Conservation (phyloP, 2,113 vertebrate genomes). For the Myodes glareolus region DNA sequence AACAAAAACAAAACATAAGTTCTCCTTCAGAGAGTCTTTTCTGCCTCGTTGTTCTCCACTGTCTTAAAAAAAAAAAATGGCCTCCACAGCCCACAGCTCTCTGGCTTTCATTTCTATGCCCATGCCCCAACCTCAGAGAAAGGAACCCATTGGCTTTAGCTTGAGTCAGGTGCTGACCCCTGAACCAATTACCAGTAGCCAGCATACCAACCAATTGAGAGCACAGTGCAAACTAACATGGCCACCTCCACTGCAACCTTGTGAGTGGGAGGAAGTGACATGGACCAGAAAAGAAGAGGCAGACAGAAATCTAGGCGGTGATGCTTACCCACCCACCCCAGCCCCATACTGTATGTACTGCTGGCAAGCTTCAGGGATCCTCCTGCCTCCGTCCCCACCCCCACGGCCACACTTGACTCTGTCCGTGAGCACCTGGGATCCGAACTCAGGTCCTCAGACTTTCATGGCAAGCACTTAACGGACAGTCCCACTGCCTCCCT, state of each 20-base stretch:
- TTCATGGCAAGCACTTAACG: background rate
- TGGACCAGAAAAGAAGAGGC: background rate
- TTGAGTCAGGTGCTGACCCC: background rate
- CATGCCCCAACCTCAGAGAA: background rate
- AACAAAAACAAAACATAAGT: background rate
- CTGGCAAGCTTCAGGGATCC: background rate
- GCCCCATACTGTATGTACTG: background rate
- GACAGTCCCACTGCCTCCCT: background rate
- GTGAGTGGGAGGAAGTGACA: background rate
- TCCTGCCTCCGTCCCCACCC: background rate
- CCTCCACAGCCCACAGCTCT: background rate
- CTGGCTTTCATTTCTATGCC: no score
- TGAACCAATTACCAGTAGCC: background rate
- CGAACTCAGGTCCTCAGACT: background rate
- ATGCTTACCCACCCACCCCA: background rate
- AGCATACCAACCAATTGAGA: background rate
- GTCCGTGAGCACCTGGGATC: background rate
- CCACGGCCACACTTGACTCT: background rate
- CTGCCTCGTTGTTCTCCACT: background rate
- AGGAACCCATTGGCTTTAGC: conserved; percentile 31
- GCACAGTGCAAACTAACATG: background rate
- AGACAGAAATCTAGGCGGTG: background rate
- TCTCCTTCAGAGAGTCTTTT: background rate
- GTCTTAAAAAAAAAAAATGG: background rate
- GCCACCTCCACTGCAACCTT: background rate